phyloP scores from a whole-genome alignment of 2,797 vertebrate genomes.

The Hipposideros larvatus region DNA sequence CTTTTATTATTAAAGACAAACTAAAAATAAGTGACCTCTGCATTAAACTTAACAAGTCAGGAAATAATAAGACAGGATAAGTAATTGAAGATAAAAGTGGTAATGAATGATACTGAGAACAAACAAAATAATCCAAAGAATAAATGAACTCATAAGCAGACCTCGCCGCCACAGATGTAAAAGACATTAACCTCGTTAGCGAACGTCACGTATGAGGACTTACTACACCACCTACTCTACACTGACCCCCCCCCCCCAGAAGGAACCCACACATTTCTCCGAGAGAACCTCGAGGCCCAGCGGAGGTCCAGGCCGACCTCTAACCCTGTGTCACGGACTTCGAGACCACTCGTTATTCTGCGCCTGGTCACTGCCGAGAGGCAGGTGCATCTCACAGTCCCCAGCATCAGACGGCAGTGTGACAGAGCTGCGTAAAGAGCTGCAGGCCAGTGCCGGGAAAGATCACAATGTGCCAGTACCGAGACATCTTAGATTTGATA shows the following conservation, averaged over 20 bases:
- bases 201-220: too few relatives aligned
- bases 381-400: background rate
- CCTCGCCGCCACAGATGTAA: rapidly evolving
- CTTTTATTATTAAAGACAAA: slow-evolving; percentile 24
- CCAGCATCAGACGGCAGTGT: rapidly evolving
- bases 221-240: background rate
- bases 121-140: background rate
- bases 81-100: background rate
- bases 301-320: background rate
- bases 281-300: background rate
- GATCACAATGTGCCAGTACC: background rate
- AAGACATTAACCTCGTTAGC: background rate
- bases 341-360: background rate
- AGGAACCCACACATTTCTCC: background rate
- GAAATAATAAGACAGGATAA: background rate
- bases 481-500: background rate
- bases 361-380: background rate
- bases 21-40: slow-evolving; percentile 12
- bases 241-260: background rate
- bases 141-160: background rate
- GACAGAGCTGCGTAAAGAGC: background rate
- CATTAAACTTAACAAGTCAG: background rate
- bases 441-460: background rate
- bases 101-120: background rate
- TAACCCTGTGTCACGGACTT: background rate